phyloP scores from a whole-genome alignment of 2,888 invertebrate species.

The Podotricha telesiphe region DNA sequence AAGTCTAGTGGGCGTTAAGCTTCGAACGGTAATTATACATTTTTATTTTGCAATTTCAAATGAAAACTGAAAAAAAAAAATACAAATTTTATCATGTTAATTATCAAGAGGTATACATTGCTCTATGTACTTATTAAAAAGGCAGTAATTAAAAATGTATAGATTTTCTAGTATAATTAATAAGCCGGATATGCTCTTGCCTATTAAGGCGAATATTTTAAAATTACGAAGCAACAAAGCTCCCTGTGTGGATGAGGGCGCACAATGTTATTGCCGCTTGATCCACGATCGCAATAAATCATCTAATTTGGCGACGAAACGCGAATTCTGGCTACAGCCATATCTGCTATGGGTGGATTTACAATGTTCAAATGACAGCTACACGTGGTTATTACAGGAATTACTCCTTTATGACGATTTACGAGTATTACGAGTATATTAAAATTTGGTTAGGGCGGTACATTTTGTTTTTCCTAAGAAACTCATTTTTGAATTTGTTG shows the following conservation, averaged over 20 bases:
- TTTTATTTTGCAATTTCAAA: slow-evolving; percentile 24
- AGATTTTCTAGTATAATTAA: not conserved
- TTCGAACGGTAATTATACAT: slow-evolving; percentile 29
- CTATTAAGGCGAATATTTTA: slow-evolving; percentile 7
- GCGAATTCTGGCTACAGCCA: slow-evolving; percentile 60
- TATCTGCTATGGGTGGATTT: slow-evolving; percentile 65
- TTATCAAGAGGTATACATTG: not conserved
- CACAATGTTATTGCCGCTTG: slow-evolving; percentile 52
- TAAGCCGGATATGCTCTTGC: not conserved
- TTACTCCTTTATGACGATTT: slow-evolving; percentile 72
- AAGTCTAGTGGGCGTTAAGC: slow-evolving; percentile 34
- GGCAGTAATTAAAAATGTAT: not conserved
- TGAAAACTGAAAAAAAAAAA: slow-evolving; percentile 24
- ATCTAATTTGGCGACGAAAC: slow-evolving; percentile 77
- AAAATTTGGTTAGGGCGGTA: slow-evolving; percentile 48
- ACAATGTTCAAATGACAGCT: slow-evolving; percentile 67
- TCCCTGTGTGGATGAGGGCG: slow-evolving; percentile 30
- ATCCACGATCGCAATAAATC: slow-evolving; percentile 79
- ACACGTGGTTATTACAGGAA: slow-evolving; percentile 70
- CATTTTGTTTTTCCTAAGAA: not conserved
- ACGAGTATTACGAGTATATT: slow-evolving; percentile 66
- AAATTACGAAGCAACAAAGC: slow-evolving; percentile 1
- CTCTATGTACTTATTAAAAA: slow-evolving; percentile 6
- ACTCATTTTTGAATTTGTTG: not conserved
- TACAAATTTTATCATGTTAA: slow-evolving; percentile 14